Base-by-base conservation (phyloP, 1,140 invertebrate species). In the Oedothorax gibbosus region DNA sequence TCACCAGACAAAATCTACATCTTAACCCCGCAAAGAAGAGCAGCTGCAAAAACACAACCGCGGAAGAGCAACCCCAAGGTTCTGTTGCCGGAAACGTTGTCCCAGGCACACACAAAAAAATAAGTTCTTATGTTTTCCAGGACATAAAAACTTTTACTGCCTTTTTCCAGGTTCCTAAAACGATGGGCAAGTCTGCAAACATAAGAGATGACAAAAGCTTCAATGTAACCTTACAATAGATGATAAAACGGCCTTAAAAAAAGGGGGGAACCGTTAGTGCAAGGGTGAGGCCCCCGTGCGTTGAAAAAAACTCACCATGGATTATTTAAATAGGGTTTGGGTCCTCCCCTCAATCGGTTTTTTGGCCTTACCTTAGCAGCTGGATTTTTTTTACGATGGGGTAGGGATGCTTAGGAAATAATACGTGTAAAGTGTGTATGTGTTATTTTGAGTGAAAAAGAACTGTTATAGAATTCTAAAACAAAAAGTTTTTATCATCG, bases 311-410 rank as follows among this genome's bases (percentile, higher is more conserved):
- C 1, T 5, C 65, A 68, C n/a, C 65, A 50, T 65, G 56, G 75
- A 77, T 62, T 65, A 77, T 77, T 77, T 50, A 65, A 77, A 77
- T 77, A 35, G 53, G 4, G n/a, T n/a, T n/a, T n/a, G n/a, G 65
- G 35, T 7, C n/a, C 18, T n/a, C 21, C 21, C 35, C 2, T 20
- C 12, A 68, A 68, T 35, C 15, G 21, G 65, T 68, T 21, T 68
- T 14, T 15, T 72, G 50, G 50, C 53, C 53, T 53, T 14, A 15
- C 9, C 12, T 20, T n/a, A 51, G 35, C 72, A 75, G 12, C 72
- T 50, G 54, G 12, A 14, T n/a, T 20, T 9, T 14, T 71, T 51
- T 71, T 35, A 35, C 35, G 35, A 35, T 35, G 35, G 35, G 35
- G 35, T 35, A 35, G 35, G 35, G 35, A n/a, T n/a, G 60, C 15